phyloP scores from a whole-genome alignment of 2,113 vertebrate genomes.

The Hirundichthys speculiger region DNA sequence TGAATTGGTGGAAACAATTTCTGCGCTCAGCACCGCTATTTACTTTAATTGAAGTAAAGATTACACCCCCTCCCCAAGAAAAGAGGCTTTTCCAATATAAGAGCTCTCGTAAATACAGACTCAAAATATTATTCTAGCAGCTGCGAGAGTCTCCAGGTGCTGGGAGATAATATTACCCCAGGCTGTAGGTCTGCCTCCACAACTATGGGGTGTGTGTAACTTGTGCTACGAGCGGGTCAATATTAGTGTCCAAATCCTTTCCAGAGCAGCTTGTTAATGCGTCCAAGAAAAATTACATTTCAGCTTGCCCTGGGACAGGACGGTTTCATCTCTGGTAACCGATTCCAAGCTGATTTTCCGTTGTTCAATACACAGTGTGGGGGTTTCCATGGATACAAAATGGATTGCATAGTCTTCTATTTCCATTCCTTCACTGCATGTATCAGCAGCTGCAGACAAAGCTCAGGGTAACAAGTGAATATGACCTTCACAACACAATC shows the following conservation, averaged over 20 bases:
- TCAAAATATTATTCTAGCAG: constrained; percentile 62
- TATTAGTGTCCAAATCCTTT: constrained; percentile 28
- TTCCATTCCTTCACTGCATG: constrained; percentile 29
- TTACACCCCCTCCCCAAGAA: constrained; percentile 31
- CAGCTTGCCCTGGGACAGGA: constrained; percentile 8
- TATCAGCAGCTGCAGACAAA: constrained; percentile 15
- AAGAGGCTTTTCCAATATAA: constrained; percentile 40
- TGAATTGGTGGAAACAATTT: constrained; percentile 47
- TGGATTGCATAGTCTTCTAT: constrained; percentile 16
- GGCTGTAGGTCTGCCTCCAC: constrained; percentile 38
- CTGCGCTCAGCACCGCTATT: constrained; percentile 49
- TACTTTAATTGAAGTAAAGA: constrained; percentile 57
- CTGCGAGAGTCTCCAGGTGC: constrained; percentile 43
- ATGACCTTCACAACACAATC: constrained; percentile 37
- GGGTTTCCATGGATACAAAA: constrained; percentile 9
- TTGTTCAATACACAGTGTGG: constrained; percentile 53
- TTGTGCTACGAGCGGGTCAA: constrained; percentile 30
- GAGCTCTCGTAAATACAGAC: constrained; percentile 55
- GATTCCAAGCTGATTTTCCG: constrained; percentile 28
- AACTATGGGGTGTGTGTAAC: constrained; percentile 19
- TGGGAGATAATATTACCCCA: constrained; percentile 43
- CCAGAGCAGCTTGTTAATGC: constrained; percentile 44
- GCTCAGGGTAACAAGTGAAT: constrained; percentile 25
- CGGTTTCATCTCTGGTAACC: constrained; percentile 35
- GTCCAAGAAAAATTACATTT: constrained; percentile 51